A percentile compares a stretch with the other conserved stretches of the same genome.
phyloP scores from a whole-genome alignment of 2,113 vertebrate genomes.

The Eclectus roratus region DNA sequence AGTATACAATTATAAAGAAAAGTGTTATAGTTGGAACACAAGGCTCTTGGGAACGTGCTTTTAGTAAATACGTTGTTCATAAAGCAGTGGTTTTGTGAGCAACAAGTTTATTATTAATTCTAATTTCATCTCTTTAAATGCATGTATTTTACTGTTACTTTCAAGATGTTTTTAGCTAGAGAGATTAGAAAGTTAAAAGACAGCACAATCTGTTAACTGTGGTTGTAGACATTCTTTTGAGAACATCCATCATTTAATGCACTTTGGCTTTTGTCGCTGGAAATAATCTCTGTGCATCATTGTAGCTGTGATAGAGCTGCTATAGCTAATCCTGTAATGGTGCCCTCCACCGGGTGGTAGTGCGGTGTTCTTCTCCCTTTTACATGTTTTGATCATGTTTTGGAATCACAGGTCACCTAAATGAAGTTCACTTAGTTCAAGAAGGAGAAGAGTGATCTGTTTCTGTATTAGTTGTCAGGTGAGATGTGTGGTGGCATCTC shows the following conservation, averaged over 20 bases:
- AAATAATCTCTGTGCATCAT: neutral
- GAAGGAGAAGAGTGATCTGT: neutral
- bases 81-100: neutral
- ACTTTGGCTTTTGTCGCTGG: conserved; percentile 35
- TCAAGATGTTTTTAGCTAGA: neutral
- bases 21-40: neutral
- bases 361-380: neutral
- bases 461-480: neutral
- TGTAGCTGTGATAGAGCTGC: neutral
- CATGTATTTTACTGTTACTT: neutral
- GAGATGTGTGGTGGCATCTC: neutral
- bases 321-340: neutral
- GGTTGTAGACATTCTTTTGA: neutral
- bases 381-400: neutral
- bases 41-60: neutral
- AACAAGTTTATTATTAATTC: neutral
- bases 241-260: neutral
- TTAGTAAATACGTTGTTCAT: neutral
- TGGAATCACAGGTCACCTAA: neutral
- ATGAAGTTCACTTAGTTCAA: neutral
- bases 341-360: neutral
- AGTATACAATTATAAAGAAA: neutral
- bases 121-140: neutral
- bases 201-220: conserved; percentile 19
- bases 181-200: conserved; percentile 31